Evolutionary conservation across 2,113 vertebrate species (phyloP), one percentile per base, ranked within the genome.

Genomic region (Oxyruncus cristatus): DNA sequence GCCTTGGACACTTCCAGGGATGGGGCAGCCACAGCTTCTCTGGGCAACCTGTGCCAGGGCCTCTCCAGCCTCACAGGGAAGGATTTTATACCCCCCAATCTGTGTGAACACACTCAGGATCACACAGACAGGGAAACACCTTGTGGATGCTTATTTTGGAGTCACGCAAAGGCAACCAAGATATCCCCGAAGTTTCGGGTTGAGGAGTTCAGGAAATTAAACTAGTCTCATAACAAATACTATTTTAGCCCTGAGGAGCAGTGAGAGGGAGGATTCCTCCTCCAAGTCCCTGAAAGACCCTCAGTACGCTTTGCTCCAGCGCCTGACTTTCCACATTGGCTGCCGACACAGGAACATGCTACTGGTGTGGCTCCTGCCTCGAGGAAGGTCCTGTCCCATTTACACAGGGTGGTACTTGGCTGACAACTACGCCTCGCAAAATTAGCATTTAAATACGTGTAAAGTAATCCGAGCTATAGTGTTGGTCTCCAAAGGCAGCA

Each of bases 381-480:
- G 85, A 73, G 85, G 78, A 88, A 82, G 77, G 85, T 75, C 74
- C 97, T 80, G 92, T 83, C 96, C 95, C 95, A 96, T 96, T 96
- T 96, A 49, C 62, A 20, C 88, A 23, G 92, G 93, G 92, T 91
- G 91, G 39, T 80, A 70, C 75, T 89, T 89, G 96, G 93, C 96
- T 41, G 42, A 37, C 55, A 63, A 1, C 85, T 41, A 10, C n/a
- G 88, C 95, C 94, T 74, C 8, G 5, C 79, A 14, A 55, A 94
- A 98, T 98, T 97, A 98, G 97, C 98, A 98, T 98, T 97, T 98
- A 95, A 98, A 98, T 98, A 37, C 44, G 42, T 77, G 95, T 77
- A 87, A 93, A 97, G 95, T 96, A 94, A 39, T 91, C 91, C 91
- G 83, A 86, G 87, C 94, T 73, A 79, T 89, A 94, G 93, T 85